These are phyloP conservation scores for Hololepta plana DNA, from an alignment of 2,888 invertebrate species.

Conservation along the genomic window DNA sequence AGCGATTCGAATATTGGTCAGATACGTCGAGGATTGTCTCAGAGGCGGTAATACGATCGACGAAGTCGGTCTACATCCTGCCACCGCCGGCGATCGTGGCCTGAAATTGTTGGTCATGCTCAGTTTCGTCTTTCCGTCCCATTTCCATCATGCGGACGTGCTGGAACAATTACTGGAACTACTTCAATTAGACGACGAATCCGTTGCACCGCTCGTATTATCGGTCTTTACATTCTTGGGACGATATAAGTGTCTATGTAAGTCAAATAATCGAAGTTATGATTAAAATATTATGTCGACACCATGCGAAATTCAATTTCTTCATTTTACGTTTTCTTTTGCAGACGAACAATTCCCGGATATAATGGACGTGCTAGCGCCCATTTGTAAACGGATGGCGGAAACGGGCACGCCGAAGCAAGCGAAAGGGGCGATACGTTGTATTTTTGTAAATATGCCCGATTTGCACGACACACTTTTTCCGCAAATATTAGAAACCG, in stretches of 20 bases:
- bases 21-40: constrained; percentile 49
- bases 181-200: constrained; percentile 63
- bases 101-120: constrained; percentile 75
- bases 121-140: constrained; percentile 82
- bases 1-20: constrained; percentile 55
- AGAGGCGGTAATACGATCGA: constrained; percentile 48
- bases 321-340: constrained; percentile 13
- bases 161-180: constrained; percentile 58
- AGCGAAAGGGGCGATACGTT: constrained; percentile 90
- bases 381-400: constrained; percentile 75
- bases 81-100: constrained; percentile 76
- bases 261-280: constrained; percentile 26
- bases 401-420: constrained; percentile 85
- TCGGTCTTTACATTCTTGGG: constrained; percentile 76
- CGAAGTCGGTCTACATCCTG: constrained; percentile 61
- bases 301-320: too few species aligned
- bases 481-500: constrained; percentile 63
- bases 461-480: constrained; percentile 57
- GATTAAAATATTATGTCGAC: too few species aligned
- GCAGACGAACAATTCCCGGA: constrained; percentile 55
- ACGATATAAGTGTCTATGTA: constrained; percentile 66
- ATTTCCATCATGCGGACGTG: constrained; percentile 76
- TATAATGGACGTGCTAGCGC: constrained; percentile 61
- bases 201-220: constrained; percentile 62
- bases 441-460: constrained; percentile 70